Percentiles rank a stretch among this genome's conserved stretches.
Conservation (phyloP, 2,113 vertebrate species). For the Pseudorhombus dupliciocellatus region DNA sequence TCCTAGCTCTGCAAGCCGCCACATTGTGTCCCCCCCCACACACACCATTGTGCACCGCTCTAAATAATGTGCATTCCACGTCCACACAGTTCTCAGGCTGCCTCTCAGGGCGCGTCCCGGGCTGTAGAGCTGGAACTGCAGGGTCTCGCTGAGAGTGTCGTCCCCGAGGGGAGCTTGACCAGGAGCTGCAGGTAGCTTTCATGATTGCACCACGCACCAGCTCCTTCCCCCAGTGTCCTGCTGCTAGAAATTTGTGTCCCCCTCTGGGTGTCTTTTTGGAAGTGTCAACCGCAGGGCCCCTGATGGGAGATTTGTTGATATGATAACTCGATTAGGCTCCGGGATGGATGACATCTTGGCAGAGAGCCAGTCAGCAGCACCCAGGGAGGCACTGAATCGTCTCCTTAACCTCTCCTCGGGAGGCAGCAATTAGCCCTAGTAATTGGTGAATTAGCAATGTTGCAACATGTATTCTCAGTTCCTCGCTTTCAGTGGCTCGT, state of each 20-base stretch:
- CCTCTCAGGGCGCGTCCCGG: constrained; percentile 17
- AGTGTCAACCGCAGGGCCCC: constrained; percentile 77
- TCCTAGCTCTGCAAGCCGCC: constrained; percentile 59
- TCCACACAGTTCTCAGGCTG: constrained; percentile 33
- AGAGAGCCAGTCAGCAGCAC: constrained; percentile 72
- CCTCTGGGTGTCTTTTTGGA: constrained; percentile 82
- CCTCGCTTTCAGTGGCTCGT: constrained; percentile 11
- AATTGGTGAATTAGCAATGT: constrained; percentile 78
- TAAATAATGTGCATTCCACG: constrained; percentile 65
- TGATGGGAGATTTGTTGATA: constrained; percentile 84
- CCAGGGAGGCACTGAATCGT: constrained; percentile 82
- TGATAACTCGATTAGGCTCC: constrained; percentile 90
- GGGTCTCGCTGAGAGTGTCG: constrained; percentile 62
- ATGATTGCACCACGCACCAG: constrained; percentile 73
- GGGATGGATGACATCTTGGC: constrained; percentile 80
- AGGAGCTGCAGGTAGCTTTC: constrained; percentile 84
- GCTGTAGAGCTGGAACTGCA: constrained; percentile 40
- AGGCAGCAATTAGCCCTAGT: constrained; percentile 84
- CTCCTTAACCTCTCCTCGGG: constrained; percentile 90
- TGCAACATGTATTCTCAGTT: constrained; percentile 43
- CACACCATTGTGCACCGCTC: constrained; percentile 56
- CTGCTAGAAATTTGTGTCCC: constrained; percentile 92
- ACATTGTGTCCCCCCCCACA: constrained; percentile 59
- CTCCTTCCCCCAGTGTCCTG: constrained; percentile 74
- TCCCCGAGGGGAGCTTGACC: constrained; percentile 75